These are phyloP conservation scores for Semaprochilodus insignis DNA, from an alignment of 2,797 vertebrate genomes.

Conservation along the genomic window DNA sequence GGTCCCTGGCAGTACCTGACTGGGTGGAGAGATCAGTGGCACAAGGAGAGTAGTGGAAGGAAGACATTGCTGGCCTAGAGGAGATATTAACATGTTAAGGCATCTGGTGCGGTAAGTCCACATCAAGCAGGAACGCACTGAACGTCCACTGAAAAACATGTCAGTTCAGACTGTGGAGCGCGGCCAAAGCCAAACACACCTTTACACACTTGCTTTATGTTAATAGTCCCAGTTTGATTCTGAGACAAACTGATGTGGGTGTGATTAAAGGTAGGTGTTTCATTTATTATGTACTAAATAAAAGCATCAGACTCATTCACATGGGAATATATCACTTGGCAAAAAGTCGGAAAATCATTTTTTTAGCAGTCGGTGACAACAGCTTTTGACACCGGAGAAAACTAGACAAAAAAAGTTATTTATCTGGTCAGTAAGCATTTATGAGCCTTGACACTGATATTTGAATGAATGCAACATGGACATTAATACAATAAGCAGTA, in stretches of 20 bases:
- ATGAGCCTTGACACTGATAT: too few relatives aligned
- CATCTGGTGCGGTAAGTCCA: constrained; percentile 43
- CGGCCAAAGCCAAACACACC: constrained; percentile 4
- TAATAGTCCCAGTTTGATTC: constrained; percentile 12
- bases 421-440: too few relatives aligned
- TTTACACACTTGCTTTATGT: constrained; percentile 27
- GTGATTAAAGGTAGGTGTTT: constrained; percentile 20
- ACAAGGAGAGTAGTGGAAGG: not conserved
- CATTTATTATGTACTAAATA: constrained; percentile 1
- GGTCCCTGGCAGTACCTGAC: constrained; percentile 5
- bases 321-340: not conserved
- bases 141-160: constrained; percentile 7
- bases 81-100: constrained; percentile 36
- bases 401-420: too few relatives aligned
- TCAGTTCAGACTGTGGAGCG: constrained; percentile 25
- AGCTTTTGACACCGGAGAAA: too few relatives aligned
- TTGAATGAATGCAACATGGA: too few relatives aligned
- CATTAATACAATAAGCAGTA: too few relatives aligned
- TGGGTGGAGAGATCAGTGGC: not conserved
- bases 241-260: constrained; percentile 26
- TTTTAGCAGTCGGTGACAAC: too few relatives aligned
- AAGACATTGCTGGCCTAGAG: constrained; percentile 8
- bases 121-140: constrained; percentile 24
- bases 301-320: constrained; percentile 2
- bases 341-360: not conserved